Conservation (phyloP, 2,113 vertebrate genomes). For the Corythaixoides concolor region DNA sequence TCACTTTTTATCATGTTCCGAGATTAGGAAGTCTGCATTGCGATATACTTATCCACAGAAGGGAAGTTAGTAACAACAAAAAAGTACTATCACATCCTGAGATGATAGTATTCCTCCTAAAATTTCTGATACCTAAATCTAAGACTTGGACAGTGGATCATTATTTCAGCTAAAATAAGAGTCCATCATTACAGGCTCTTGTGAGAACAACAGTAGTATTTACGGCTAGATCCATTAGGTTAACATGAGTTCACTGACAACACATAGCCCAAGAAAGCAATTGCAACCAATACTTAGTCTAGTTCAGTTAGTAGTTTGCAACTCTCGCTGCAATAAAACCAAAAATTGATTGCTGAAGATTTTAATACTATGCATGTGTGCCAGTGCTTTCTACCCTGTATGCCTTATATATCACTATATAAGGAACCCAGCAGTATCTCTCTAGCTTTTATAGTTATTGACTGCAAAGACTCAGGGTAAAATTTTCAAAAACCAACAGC, state of each 20-base stretch:
- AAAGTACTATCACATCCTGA: neutral
- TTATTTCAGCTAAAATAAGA: neutral
- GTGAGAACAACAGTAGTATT: neutral
- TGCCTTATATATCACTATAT: fast-evolving
- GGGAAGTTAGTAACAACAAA: neutral
- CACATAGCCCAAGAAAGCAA: neutral
- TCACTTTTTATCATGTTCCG: neutral
- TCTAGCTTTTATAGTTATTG: neutral
- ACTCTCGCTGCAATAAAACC: neutral
- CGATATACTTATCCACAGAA: neutral
- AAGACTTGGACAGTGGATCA: neutral
- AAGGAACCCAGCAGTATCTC: neutral
- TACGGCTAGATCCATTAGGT: neutral
- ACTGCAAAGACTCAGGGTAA: neutral
- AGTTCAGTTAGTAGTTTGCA: neutral
- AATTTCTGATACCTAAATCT: neutral
- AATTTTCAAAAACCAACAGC: neutral
- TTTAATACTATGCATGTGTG: neutral
- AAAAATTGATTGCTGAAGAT: neutral
- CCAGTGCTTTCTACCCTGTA: neutral
- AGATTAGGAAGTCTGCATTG: neutral
- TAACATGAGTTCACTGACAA: neutral
- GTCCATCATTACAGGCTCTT: neutral
- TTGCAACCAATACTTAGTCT: neutral
- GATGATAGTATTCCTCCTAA: neutral